phyloP scores from a whole-genome alignment of 2,113 vertebrate species.

The Cromileptes altivelis region DNA sequence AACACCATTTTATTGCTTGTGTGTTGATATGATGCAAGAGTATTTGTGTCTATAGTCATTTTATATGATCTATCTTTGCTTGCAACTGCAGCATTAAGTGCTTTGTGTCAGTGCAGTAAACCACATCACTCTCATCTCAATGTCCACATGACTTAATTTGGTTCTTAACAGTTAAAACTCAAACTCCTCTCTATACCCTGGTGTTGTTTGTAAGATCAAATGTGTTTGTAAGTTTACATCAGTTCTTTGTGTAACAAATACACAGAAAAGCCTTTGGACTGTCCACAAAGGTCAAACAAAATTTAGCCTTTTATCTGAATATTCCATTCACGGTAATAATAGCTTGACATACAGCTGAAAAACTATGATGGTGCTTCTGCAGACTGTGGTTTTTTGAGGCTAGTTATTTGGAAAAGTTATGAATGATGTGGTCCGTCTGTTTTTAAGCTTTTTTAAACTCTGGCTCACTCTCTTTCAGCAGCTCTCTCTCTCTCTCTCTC shows the following conservation, averaged over 20 bases:
- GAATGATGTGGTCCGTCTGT: conserved; percentile 27
- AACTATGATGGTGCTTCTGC: neutral
- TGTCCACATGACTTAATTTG: neutral
- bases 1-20: neutral
- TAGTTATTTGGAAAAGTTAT: conserved; percentile 24
- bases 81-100: neutral
- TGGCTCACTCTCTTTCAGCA: neutral
- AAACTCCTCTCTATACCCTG: neutral
- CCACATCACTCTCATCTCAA: neutral
- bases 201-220: neutral
- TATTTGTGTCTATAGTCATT: neutral
- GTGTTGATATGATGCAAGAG: neutral
- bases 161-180: conserved; percentile 1
- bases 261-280: neutral
- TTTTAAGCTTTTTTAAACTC: conserved; percentile 24
- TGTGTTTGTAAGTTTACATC: neutral
- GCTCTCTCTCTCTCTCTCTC: conserved; percentile 1
- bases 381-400: conserved; percentile 4
- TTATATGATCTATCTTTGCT: neutral
- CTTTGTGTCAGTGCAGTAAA: neutral
- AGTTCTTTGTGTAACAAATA: neutral
- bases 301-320: neutral
- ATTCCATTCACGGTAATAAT: neutral
- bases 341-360: neutral
- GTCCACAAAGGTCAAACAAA: neutral